Percentiles rank a stretch among this genome's conserved stretches.
Evolutionary conservation across 2,888 invertebrate species (phyloP).

Genomic region (Phyllotreta striolata): DNA sequence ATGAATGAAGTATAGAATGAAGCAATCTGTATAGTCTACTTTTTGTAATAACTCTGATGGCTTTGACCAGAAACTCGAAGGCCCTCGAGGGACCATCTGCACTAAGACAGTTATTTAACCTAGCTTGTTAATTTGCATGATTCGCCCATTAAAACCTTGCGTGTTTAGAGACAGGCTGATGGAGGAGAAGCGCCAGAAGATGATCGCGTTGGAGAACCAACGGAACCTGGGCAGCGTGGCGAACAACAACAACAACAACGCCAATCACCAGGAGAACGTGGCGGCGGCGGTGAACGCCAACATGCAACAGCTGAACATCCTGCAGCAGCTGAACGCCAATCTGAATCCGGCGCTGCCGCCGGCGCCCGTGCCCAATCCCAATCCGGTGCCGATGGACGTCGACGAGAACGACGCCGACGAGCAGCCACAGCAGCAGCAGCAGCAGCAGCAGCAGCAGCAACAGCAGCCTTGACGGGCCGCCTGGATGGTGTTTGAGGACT

Average conservation of each 20-base stretch:
- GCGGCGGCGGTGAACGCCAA: slow-evolving; percentile 54
- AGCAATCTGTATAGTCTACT: no score
- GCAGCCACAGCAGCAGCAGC: neutral
- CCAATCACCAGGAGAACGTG: slow-evolving; percentile 49
- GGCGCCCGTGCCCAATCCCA: slow-evolving; percentile 48
- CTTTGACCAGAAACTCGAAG: no score
- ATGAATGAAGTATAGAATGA: no score
- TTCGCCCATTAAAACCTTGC: no score
- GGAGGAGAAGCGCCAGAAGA: slow-evolving; percentile 87
- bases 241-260: slow-evolving; percentile 47
- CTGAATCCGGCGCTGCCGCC: slow-evolving; percentile 52
- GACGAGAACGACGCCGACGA: slow-evolving; percentile 14
- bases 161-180: slow-evolving; percentile 67
- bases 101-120: no score
- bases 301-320: slow-evolving; percentile 59
- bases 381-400: slow-evolving; percentile 48
- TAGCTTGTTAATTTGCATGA: no score
- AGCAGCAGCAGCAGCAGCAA: no score
- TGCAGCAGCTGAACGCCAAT: slow-evolving; percentile 59
- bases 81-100: no score
- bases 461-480: neutral
- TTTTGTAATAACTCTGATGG: no score
- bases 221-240: slow-evolving; percentile 54
- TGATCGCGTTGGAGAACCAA: slow-evolving; percentile 67
- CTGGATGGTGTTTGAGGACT: neutral